Evolutionary conservation across 2,888 invertebrate genomes (phyloP).

Genomic region (Octodonta nipae): DNA sequence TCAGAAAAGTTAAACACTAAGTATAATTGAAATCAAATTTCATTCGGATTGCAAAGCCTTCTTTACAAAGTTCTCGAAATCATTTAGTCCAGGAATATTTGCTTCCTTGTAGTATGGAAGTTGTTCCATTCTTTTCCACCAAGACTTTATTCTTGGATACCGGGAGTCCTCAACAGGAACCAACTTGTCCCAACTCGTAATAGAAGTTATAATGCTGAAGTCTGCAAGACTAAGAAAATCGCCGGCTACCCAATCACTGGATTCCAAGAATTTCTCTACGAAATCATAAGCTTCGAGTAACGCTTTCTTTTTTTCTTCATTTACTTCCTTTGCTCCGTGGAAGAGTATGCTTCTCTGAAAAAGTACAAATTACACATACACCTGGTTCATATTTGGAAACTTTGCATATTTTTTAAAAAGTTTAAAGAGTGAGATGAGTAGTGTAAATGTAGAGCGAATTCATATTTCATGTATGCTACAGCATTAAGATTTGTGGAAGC

Average conservation of each 20-base stretch:
- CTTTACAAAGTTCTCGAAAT: too few relatives aligned
- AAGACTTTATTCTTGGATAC: conserved; percentile 20
- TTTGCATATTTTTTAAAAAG: too few relatives aligned
- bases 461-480: too few relatives aligned
- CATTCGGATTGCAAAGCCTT: too few relatives aligned
- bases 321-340: conserved; percentile 4
- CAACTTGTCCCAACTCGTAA: conserved; percentile 11
- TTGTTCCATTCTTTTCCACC: conserved; percentile 27
- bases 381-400: too few relatives aligned
- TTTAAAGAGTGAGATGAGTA: too few relatives aligned
- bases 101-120: conserved; percentile 22
- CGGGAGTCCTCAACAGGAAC: conserved; percentile 14
- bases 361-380: too few relatives aligned
- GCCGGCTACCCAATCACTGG: conserved; percentile 19
- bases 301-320: neutral
- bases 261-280: conserved; percentile 31
- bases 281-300: conserved; percentile 20
- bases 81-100: conserved; percentile 5
- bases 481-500: too few relatives aligned
- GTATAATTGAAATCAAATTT: too few relatives aligned
- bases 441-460: too few relatives aligned
- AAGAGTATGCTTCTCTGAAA: conserved; percentile 7
- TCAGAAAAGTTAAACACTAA: too few relatives aligned
- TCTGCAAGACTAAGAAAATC: conserved; percentile 19
- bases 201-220: conserved; percentile 14